phyloP scores from a whole-genome alignment of 1,140 invertebrate genomes.

The Limonius californicus region DNA sequence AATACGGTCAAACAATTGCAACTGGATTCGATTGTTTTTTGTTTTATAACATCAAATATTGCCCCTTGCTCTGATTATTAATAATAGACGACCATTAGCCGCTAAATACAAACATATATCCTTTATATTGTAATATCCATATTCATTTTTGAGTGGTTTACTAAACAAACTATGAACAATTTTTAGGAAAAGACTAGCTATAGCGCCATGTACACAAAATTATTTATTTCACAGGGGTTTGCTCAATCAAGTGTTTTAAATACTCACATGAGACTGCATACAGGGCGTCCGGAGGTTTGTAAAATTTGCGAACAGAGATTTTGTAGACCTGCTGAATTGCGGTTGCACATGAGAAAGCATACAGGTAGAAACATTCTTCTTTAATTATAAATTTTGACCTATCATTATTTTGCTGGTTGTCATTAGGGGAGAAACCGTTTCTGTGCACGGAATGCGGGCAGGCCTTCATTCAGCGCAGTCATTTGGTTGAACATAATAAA shows the following conservation, averaged over 20 bases:
- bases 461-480: conserved; percentile 38
- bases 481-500: conserved; percentile 39
- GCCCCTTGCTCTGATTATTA: too few species aligned
- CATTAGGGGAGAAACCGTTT: conserved; percentile 37
- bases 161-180: too few species aligned
- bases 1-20: too few species aligned
- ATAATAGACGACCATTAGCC: too few species aligned
- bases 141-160: too few species aligned
- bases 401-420: too few species aligned
- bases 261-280: conserved; percentile 40
- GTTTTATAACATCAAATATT: too few species aligned
- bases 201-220: background rate
- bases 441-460: conserved; percentile 39
- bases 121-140: too few species aligned
- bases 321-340: conserved; percentile 39
- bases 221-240: conserved; percentile 31
- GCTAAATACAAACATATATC: too few species aligned
- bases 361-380: conserved; percentile 30
- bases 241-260: conserved; percentile 34
- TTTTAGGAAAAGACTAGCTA: too few species aligned
- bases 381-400: too few species aligned
- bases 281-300: conserved; percentile 37
- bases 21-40: too few species aligned
- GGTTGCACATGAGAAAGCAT: conserved; percentile 38
- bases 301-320: conserved; percentile 38